Evolutionary conservation across 2,113 vertebrate genomes (phyloP).

Genomic region (Martes martes): DNA sequence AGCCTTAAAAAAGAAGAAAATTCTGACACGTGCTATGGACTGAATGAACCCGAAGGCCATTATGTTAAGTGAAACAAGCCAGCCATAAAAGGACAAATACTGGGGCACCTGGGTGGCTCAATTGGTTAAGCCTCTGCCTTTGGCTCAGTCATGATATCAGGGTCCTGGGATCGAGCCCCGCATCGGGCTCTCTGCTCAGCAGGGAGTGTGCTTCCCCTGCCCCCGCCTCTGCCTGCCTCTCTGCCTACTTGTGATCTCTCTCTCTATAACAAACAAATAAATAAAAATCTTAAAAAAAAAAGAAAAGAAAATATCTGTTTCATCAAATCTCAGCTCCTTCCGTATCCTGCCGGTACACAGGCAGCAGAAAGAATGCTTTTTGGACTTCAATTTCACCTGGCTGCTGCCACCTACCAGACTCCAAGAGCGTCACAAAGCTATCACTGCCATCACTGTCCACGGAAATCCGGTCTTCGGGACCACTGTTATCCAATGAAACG

Average conservation of each 20-base stretch:
- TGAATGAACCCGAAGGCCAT: neutral
- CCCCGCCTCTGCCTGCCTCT: too few species aligned
- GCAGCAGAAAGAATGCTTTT: neutral
- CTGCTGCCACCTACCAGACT: conserved; percentile 85
- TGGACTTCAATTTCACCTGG: neutral
- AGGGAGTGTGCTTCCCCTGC: neutral
- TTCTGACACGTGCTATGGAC: neutral
- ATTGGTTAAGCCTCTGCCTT: neutral
- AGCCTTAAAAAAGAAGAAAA: neutral
- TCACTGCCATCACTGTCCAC: conserved; percentile 94
- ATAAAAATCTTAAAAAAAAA: neutral
- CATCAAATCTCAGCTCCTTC: neutral
- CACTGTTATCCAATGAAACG: conserved; percentile 89
- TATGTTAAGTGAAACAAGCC: neutral
- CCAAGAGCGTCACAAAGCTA: conserved; percentile 90
- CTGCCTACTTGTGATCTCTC: neutral
- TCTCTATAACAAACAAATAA: neutral
- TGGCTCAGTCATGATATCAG: neutral
- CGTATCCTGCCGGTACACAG: neutral
- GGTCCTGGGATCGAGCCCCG: neutral
- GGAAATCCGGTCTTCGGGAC: conserved; percentile 91
- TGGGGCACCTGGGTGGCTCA: neutral
- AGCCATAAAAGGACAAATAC: neutral
- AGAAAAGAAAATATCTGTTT: neutral
- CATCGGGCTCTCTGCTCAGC: neutral